A percentile compares a stretch with the other conserved stretches of the same genome.
phyloP scores from a whole-genome alignment of 2,888 invertebrate species.

The Xestoiulus laeticollis region DNA sequence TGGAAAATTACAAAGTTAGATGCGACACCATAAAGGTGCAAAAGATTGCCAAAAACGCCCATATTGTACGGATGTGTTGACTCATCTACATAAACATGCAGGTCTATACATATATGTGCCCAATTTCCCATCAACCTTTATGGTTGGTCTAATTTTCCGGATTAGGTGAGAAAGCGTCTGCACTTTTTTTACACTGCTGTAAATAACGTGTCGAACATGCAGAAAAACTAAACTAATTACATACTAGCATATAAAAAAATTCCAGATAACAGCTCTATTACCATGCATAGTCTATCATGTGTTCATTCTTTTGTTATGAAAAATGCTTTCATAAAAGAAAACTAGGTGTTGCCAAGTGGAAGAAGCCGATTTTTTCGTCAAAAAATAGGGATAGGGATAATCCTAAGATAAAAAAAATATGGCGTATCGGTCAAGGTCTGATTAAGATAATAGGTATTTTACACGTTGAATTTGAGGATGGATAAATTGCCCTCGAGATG shows the following conservation, averaged over 20 bases:
- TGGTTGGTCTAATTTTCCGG: not conserved
- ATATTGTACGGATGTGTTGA: not conserved
- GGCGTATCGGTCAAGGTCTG: slow-evolving; percentile 39
- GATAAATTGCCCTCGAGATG: not conserved
- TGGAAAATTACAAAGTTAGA: not conserved
- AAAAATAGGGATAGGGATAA: not conserved
- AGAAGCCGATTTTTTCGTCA: not conserved
- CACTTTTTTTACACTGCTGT: not conserved
- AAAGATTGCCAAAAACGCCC: not conserved
- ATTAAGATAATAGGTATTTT: slow-evolving; percentile 39
- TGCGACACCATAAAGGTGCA: not conserved
- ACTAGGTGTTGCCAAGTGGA: slow-evolving; percentile 33
- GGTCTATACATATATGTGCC: too few relatives aligned
- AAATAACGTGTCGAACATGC: slow-evolving; percentile 40
- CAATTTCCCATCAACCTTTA: not conserved
- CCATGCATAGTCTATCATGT: slow-evolving; percentile 7
- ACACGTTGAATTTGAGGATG: not conserved
- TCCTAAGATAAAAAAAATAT: not conserved
- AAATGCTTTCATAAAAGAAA: slow-evolving; percentile 38
- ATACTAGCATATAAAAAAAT: slow-evolving; percentile 4
- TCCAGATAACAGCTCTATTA: slow-evolving; percentile 27
- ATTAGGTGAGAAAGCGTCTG: not conserved
- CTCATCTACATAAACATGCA: too few relatives aligned
- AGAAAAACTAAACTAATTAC: slow-evolving; percentile 38
- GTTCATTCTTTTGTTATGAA: slow-evolving; percentile 43